Evolutionary conservation across 2,113 vertebrate genomes (phyloP).

Genomic region (Coreoperca whiteheadi): DNA sequence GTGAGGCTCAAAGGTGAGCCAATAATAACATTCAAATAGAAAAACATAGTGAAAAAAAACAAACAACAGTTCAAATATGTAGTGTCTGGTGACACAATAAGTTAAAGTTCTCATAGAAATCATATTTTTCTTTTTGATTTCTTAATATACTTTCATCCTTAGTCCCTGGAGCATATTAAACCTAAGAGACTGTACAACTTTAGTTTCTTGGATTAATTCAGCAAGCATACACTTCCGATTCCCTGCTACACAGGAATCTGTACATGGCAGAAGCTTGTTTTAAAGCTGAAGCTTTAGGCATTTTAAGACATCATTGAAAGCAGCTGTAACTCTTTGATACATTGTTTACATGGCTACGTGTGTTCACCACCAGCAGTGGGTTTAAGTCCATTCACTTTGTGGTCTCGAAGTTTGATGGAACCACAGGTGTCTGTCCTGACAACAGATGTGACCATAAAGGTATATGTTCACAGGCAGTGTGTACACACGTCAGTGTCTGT

Average conservation of each 20-base stretch:
- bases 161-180: conserved; percentile 40
- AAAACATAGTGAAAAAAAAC: conserved; percentile 43
- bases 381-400: conserved; percentile 32
- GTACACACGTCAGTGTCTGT: conserved; percentile 16
- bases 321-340: conserved; percentile 56
- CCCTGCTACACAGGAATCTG: conserved; percentile 55
- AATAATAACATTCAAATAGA: conserved; percentile 55
- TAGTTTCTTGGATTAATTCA: conserved; percentile 50
- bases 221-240: conserved; percentile 63
- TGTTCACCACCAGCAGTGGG: conserved; percentile 37
- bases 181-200: conserved; percentile 35
- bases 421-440: conserved; percentile 23
- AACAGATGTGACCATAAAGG: not conserved
- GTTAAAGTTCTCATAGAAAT: conserved; percentile 43
- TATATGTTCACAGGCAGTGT: conserved; percentile 27
- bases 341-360: conserved; percentile 71
- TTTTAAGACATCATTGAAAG: conserved; percentile 75
- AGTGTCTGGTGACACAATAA: conserved; percentile 48
- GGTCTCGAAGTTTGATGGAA: conserved; percentile 30
- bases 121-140: conserved; percentile 20
- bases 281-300: conserved; percentile 70
- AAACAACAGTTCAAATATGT: conserved; percentile 27
- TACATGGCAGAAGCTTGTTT: conserved; percentile 62
- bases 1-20: conserved; percentile 38
- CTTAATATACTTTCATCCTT: not conserved